A percentile compares a stretch with the other conserved stretches of the same genome.
phyloP scores from a whole-genome alignment of 2,797 vertebrate species.

The Catostomus latipinnis region DNA sequence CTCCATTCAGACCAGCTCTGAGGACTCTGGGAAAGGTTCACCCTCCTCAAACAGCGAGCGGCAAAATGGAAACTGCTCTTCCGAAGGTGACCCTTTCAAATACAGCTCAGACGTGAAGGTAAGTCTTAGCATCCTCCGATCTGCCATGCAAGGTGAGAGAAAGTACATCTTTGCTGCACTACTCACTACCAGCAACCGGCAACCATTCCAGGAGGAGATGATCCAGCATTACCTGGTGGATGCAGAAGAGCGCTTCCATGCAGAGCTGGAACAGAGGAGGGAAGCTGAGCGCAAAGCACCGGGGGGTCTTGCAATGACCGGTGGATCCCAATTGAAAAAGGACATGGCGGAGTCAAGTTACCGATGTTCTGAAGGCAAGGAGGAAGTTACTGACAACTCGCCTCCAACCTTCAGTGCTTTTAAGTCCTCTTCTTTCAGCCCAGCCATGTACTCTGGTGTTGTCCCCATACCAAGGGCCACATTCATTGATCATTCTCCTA shows the following conservation, averaged over 20 bases:
- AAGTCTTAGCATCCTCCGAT: constrained; percentile 88
- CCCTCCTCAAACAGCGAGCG: constrained; percentile 71
- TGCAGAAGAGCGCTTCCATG: constrained; percentile 88
- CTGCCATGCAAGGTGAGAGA: constrained; percentile 92
- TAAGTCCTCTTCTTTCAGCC: constrained; percentile 74
- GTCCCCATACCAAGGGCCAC: constrained; percentile 88
- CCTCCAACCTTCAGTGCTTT: constrained; percentile 63
- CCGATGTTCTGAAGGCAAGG: constrained; percentile 72
- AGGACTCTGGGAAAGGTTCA: constrained; percentile 79
- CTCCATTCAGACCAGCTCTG: constrained; percentile 71
- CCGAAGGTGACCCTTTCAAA: constrained; percentile 78
- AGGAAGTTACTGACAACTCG: constrained; percentile 72
- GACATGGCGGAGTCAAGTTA: constrained; percentile 64
- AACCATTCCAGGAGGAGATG: constrained; percentile 98
- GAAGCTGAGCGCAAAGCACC: constrained; percentile 83
- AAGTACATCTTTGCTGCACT: constrained; percentile 89
- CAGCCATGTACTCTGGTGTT: constrained; percentile 81
- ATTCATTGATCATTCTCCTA: constrained; percentile 68
- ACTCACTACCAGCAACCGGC: constrained; percentile 89
- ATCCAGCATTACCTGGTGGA: constrained; percentile 92
- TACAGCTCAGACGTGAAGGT: constrained; percentile 90
- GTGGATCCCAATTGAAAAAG: constrained; percentile 68
- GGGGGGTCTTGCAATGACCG: constrained; percentile 63
- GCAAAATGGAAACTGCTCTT: constrained; percentile 72
- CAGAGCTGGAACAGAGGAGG: constrained; percentile 87